Evolutionary conservation across 2,888 invertebrate species (phyloP), one percentile per base, ranked within the genome.

Genomic region (Zelleria hepariella): DNA sequence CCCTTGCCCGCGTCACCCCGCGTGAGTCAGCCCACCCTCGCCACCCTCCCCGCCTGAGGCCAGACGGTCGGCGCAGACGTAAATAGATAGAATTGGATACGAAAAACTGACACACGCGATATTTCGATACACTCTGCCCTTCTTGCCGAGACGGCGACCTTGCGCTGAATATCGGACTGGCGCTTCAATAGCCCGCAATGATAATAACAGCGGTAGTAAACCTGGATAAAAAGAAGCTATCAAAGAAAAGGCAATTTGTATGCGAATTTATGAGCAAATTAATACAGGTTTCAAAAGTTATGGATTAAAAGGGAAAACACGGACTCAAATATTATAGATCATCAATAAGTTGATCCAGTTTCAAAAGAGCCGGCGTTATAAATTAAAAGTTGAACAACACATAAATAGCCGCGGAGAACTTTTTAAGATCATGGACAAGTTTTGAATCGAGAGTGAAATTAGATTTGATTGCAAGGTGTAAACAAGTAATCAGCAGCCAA

Each of bases 21-120:
- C 66, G 70, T 81, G 81, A 81, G 70, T 81, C 81, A 81, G 68
- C 72, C 66, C 67, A 67, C 64, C 71, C 62, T 64, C 73, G 72
- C 67, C 66, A 67, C 67, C 32, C 32, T 63, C 67, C 67, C 64
- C 73, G 70, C 76, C 70, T 67, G 61, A 15, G 49, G 26, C 26
- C 26, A 49, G 58, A 49, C 49, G 26, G 25, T 23, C 59, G 66
- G 62, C 68, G 63, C 71, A 72, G 73, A 75, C 76, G 68, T 65
- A 70, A 71, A 73, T 71, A 73, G 74, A 73, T 65, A 71, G 66
- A 63, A 68, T 71, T 61, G 60, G 62, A 62, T 63, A 61, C 53
- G 47, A 32, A 59, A 62, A 61, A 52, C n/a, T 55, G 59, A 57
- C 62, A 60, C n/a, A 60, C n/a, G 57, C 47, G 32, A 59, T 57